A percentile compares a stretch with the other conserved stretches of the same genome.
Evolutionary conservation across 2,888 invertebrate species (phyloP).

Genomic region (Crossocerus cetratus): DNA sequence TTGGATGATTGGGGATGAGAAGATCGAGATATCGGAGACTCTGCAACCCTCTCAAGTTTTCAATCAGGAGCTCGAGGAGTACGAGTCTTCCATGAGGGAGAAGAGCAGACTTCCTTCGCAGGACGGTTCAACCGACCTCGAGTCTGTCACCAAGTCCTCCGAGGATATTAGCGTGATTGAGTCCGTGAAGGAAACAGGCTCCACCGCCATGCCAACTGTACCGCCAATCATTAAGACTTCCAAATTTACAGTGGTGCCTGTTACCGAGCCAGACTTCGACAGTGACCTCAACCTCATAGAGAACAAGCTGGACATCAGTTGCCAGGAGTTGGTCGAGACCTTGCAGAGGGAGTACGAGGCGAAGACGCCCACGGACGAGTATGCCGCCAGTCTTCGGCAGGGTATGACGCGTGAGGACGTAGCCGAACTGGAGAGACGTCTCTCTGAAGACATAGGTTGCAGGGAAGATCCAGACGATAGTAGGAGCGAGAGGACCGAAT

Average conservation of each 20-base stretch:
- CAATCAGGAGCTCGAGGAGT: conserved; percentile 73
- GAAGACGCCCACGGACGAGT: conserved; percentile 70
- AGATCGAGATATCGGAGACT: conserved; percentile 72
- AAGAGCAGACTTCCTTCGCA: conserved; percentile 48
- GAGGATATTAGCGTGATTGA: conserved; percentile 62
- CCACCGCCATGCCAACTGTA: neutral
- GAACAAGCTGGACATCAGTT: conserved; percentile 71
- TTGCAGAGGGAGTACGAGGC: conserved; percentile 71
- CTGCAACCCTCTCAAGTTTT: conserved; percentile 72
- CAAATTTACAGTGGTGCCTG: conserved; percentile 68
- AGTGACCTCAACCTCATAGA: conserved; percentile 72
- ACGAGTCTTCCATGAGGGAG: conserved; percentile 62
- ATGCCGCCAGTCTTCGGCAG: conserved; percentile 47
- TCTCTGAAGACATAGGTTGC: conserved; percentile 63
- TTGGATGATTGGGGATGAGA: conserved; percentile 76
- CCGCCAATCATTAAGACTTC: conserved; percentile 18
- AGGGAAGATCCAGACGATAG: neutral
- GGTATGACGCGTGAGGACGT: conserved; percentile 8
- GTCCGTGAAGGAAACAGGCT: conserved; percentile 50
- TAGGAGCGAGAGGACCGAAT: neutral
- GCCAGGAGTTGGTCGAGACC: conserved; percentile 73
- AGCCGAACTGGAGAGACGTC: conserved; percentile 49
- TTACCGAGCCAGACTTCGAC: conserved; percentile 69
- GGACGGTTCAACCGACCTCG: conserved; percentile 58
- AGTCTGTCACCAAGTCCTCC: conserved; percentile 62